Evolutionary conservation across 2,797 vertebrate genomes (phyloP), one percentile per base, ranked within the genome.

Genomic region (Microctenopoma stevenorrisi): DNA sequence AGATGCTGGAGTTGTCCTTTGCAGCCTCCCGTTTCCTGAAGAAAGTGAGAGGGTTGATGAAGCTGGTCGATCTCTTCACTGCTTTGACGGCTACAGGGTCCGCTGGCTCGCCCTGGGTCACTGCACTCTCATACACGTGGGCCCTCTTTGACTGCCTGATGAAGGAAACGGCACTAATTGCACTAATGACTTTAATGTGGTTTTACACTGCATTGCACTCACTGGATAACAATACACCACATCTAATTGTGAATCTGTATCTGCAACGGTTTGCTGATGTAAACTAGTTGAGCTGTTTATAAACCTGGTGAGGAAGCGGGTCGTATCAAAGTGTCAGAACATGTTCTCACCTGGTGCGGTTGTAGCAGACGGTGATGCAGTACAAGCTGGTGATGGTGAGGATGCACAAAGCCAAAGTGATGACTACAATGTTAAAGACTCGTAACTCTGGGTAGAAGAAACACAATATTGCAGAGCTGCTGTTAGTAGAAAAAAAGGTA

Each of bases 1-100:
- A 95, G 89, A 94, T 93, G 43, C 72, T 76, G 35, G 91, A 86
- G 81, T 88, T 85, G 74, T 92, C 88, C 61, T 81, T 87, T 0
- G 77, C 59, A 3, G 52, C 40, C 18, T 91, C 86, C 2, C 81
- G 60, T 61, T 77, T 85, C 50, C 79, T 90, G 78, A 93, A 85
- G 68, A 90, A 78, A 59, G 86, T 49, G 1, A 91, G 79, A 7
- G 90, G 85, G 64, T 92, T 94, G 51, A 82, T 63, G 74, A 94
- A 90, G 59, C 92, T 93, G 47, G 82, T 79, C 3, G 89, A 92
- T 58, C 91, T 85, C 82, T 82, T 90, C 69, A 91, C 86, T 2
- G 72, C 85, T 71, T 62, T 90, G 42, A 92, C 79, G 0, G 86
- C 74, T 61, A 92, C 89, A 0, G 86, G 84, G 49, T 84, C 72